phyloP scores from a whole-genome alignment of 64 coral and sea anemone species.

The Montipora cactus region DNA sequence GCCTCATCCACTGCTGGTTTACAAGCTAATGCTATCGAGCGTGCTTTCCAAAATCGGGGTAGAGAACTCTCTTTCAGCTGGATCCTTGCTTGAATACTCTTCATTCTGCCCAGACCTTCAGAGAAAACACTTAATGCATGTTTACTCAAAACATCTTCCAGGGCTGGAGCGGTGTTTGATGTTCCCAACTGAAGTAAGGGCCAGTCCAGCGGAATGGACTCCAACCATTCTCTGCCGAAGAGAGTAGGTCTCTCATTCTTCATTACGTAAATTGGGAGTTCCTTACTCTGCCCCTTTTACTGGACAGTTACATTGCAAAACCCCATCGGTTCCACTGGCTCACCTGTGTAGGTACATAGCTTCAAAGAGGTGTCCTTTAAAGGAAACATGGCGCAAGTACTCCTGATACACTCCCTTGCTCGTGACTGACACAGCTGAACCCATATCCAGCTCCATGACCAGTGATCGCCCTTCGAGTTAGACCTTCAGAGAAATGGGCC shows the following conservation, averaged over 20 bases:
- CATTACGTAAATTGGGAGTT: not conserved
- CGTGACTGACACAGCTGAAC: conserved; percentile 19
- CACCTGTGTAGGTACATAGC: not conserved
- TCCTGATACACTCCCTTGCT: conserved; percentile 24
- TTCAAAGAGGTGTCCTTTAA: not conserved
- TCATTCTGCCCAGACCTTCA: too few relatives aligned
- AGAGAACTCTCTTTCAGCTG: too few relatives aligned
- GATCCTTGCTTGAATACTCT: too few relatives aligned
- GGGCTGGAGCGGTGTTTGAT: not conserved
- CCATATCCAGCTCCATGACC: conserved; percentile 42
- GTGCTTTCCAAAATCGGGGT: too few relatives aligned
- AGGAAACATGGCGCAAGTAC: not conserved
- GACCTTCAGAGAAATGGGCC: conserved; percentile 2
- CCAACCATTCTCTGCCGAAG: conserved; percentile 42
- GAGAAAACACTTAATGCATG: not conserved
- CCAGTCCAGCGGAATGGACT: conserved; percentile 31
- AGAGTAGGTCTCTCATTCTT: conserved; percentile 12
- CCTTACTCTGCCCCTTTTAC: not conserved
- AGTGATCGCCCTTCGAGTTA: conserved; percentile 15
- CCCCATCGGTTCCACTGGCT: not conserved
- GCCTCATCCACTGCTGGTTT: too few relatives aligned
- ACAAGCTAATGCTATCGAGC: too few relatives aligned
- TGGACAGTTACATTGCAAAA: not conserved
- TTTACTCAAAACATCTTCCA: conserved; percentile 3
- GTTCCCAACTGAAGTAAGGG: not conserved